Percentiles rank a stretch among this genome's conserved stretches.
Conservation (phyloP, 2,888 invertebrate species). For the Eledona agricola region DNA sequence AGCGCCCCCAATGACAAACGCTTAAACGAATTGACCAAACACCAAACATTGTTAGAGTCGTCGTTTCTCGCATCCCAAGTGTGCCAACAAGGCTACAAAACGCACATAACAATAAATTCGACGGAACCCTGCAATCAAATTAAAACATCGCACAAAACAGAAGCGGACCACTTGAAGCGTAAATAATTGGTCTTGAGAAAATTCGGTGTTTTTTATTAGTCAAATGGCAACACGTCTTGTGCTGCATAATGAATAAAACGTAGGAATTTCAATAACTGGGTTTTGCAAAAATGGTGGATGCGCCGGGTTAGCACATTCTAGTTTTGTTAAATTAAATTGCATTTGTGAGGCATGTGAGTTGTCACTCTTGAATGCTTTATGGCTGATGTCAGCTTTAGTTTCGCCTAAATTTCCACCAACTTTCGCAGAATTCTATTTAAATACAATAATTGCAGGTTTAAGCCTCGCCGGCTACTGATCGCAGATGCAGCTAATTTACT, state of each 20-base stretch:
- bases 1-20: conserved; percentile 56
- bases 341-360: background rate
- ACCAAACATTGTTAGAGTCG: conserved; percentile 59
- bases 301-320: conserved; percentile 5
- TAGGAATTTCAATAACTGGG: background rate
- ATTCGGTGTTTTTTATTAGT: too few relatives aligned
- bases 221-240: background rate
- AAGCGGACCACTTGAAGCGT: too few relatives aligned
- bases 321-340: conserved; percentile 13
- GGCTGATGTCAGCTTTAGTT: conserved; percentile 4
- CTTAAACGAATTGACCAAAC: conserved; percentile 62
- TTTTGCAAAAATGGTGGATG: conserved; percentile 2
- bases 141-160: conserved; percentile 29
- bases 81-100: conserved; percentile 27
- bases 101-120: conserved; percentile 34
- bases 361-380: conserved; percentile 10
- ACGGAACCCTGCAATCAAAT: conserved; percentile 24
- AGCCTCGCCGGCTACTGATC: conserved; percentile 5
- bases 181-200: too few relatives aligned
- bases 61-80: conserved; percentile 56
- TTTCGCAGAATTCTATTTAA: conserved; percentile 20
- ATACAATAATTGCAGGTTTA: conserved; percentile 18
- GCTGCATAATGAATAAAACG: background rate
- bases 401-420: conserved; percentile 6
- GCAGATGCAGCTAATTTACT: conserved; percentile 13